Percentiles rank a stretch among this genome's conserved stretches.
phyloP scores from a whole-genome alignment of 2,888 invertebrate genomes.

The Chrysolina americana region DNA sequence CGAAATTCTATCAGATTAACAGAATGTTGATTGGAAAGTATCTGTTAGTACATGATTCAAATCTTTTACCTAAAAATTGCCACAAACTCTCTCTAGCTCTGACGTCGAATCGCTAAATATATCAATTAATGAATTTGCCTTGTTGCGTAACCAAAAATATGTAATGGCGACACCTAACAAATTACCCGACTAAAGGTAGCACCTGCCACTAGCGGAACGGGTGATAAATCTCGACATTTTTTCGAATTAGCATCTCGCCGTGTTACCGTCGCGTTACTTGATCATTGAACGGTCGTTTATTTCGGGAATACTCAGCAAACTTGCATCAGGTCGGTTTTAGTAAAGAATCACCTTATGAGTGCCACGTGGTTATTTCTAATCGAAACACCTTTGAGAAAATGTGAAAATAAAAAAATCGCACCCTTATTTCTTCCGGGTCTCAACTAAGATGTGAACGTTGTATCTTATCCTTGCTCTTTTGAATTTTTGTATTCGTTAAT shows the following conservation, averaged over 20 bases:
- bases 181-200: slow-evolving; percentile 24
- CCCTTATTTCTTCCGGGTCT: no score
- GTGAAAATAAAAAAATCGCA: background rate
- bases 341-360: background rate
- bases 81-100: background rate
- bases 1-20: no score
- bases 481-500: no score
- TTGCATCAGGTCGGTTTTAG: background rate
- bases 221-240: slow-evolving; percentile 28
- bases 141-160: slow-evolving; percentile 15
- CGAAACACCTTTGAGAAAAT: background rate
- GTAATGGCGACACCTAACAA: slow-evolving; percentile 20
- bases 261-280: slow-evolving; percentile 24
- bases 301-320: slow-evolving; percentile 22
- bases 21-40: no score
- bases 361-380: background rate
- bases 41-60: no score
- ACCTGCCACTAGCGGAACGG: slow-evolving; percentile 21
- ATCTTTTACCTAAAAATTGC: no score
- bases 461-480: no score
- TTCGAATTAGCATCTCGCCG: slow-evolving; percentile 23
- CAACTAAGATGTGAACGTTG: no score
- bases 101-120: slow-evolving; percentile 14
- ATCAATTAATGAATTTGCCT: slow-evolving; percentile 17
- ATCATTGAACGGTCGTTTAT: slow-evolving; percentile 24